phyloP scores from a whole-genome alignment of 2,797 vertebrate genomes.

The Sebastes kiyomatsui region DNA sequence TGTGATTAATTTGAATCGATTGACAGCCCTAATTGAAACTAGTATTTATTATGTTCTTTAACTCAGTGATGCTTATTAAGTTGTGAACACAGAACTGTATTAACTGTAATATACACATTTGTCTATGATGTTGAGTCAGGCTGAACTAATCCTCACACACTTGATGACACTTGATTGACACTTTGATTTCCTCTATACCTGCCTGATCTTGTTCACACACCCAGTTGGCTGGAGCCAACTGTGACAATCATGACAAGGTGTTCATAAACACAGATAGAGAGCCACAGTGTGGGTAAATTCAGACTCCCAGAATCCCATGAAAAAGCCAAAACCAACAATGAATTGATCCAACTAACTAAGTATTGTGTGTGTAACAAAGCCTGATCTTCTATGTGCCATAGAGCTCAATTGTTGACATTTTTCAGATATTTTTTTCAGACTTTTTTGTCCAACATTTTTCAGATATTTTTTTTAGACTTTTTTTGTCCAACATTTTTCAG shows the following conservation, averaged over 20 bases:
- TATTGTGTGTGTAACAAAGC: no score
- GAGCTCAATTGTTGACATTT: no score
- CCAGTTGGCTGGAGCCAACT: background rate
- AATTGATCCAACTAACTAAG: no score
- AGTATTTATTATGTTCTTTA: background rate
- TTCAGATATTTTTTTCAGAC: no score
- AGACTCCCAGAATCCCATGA: background rate
- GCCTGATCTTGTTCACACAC: background rate
- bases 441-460: no score
- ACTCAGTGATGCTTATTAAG: no score
- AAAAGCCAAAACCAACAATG: no score
- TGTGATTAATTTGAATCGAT: no score
- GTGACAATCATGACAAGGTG: background rate
- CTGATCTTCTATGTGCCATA: no score
- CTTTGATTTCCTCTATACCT: background rate
- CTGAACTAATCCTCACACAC: background rate
- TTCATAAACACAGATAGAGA: background rate
- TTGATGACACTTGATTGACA: constrained; percentile 18
- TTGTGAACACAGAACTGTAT: background rate
- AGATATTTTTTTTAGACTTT: no score
- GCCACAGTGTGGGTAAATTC: background rate
- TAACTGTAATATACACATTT: background rate
- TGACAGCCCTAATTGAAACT: no score
- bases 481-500: no score
- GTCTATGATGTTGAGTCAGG: background rate